phyloP scores from a whole-genome alignment of 2,797 vertebrate species.

The Pygocentrus nattereri region DNA sequence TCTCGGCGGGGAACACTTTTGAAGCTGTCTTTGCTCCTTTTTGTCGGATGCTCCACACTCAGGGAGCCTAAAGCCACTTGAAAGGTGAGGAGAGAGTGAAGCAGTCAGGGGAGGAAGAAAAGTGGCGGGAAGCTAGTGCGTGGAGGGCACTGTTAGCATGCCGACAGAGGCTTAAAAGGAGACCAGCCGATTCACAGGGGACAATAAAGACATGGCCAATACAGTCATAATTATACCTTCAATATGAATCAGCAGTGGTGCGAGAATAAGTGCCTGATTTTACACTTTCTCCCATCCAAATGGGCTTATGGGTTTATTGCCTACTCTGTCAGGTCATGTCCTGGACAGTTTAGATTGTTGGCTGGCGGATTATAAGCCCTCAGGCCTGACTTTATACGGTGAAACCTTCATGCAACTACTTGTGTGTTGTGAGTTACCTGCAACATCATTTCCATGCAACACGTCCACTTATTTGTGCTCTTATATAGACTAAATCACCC shows the following conservation, averaged over 20 bases:
- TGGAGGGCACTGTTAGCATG: conserved; percentile 31
- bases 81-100: conserved; percentile 65
- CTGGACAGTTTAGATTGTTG: neutral
- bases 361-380: no score
- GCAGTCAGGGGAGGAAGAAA: conserved; percentile 31
- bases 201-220: conserved; percentile 54
- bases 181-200: conserved; percentile 20
- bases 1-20: conserved; percentile 51
- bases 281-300: conserved; percentile 37
- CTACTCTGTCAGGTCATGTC: neutral
- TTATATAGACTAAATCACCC: no score
- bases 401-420: no score
- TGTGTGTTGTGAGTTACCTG: no score
- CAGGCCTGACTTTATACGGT: no score
- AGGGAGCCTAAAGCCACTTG: conserved; percentile 57
- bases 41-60: conserved; percentile 47
- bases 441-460: no score
- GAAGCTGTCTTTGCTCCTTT: conserved; percentile 39
- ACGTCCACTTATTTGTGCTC: no score
- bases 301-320: conserved; percentile 25
- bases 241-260: conserved; percentile 62
- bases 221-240: conserved; percentile 59
- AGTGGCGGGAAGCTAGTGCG: conserved; percentile 30
- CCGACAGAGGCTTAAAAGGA: conserved; percentile 34
- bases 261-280: conserved; percentile 54